phyloP scores from a whole-genome alignment of 1,140 invertebrate species.

The Aphaenogaster floridana region DNA sequence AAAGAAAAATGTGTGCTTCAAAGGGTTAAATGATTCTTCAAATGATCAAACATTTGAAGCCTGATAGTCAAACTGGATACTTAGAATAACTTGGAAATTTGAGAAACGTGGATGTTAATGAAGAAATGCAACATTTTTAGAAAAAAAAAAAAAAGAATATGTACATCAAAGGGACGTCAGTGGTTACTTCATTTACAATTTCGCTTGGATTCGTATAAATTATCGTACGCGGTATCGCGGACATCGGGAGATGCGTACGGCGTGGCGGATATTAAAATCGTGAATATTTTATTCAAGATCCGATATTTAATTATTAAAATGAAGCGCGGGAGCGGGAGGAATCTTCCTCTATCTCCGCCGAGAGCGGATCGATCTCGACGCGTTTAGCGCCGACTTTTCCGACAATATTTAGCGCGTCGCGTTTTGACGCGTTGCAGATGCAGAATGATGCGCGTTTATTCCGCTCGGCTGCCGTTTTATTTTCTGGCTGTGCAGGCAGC shows the following conservation, averaged over 20 bases:
- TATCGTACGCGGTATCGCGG: neutral
- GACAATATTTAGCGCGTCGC: slow-evolving; percentile 50
- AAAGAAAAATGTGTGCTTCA: too few species aligned
- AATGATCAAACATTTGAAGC: neutral
- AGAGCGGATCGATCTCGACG: slow-evolving; percentile 3
- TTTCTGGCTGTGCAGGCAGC: slow-evolving; percentile 37
- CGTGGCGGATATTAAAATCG: slow-evolving; percentile 34
- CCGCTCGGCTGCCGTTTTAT: slow-evolving; percentile 52
- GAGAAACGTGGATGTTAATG: neutral
- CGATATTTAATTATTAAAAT: slow-evolving; percentile 56
- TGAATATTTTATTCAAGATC: slow-evolving; percentile 24
- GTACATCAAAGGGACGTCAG: neutral
- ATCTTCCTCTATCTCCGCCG: neutral
- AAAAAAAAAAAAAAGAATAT: neutral
- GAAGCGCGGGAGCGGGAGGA: neutral
- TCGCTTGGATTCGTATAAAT: slow-evolving; percentile 25
- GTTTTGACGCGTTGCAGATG: slow-evolving; percentile 46
- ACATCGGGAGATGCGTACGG: neutral
- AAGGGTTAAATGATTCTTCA: neutral
- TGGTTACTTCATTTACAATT: neutral
- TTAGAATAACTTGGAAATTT: neutral
- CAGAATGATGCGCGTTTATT: slow-evolving; percentile 57
- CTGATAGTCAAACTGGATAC: neutral
- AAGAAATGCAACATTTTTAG: neutral
- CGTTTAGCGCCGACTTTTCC: slow-evolving; percentile 18